Percentiles rank a stretch among this genome's conserved stretches.
phyloP scores from a whole-genome alignment of 2,113 vertebrate genomes.

The Pollimyrus isidori region DNA sequence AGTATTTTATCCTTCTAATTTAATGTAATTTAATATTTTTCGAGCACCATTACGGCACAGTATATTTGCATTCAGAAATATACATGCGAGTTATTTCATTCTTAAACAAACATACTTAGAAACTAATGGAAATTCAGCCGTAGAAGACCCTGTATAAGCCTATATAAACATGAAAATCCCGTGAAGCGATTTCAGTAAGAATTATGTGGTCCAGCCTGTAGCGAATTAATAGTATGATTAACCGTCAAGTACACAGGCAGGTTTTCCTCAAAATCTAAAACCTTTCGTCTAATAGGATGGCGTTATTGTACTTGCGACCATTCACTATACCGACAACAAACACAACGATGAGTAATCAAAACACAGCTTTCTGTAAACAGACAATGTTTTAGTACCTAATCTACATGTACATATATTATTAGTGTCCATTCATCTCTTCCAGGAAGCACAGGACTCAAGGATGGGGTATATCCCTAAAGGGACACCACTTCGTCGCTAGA shows the following conservation, averaged over 20 bases:
- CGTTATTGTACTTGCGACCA: background rate
- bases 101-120: background rate
- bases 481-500: background rate
- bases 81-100: background rate
- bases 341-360: background rate
- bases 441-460: background rate
- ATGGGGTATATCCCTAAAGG: background rate
- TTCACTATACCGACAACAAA: background rate
- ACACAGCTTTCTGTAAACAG: background rate
- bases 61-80: background rate
- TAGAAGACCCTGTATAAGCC: background rate
- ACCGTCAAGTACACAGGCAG: background rate
- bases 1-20: background rate
- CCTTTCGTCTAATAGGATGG: background rate
- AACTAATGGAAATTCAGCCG: background rate
- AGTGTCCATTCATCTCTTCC: background rate
- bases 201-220: background rate
- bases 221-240: background rate
- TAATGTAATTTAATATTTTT: background rate
- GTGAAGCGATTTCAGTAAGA: background rate
- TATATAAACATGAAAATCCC: background rate
- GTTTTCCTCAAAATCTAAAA: background rate
- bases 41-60: background rate
- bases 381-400: background rate
- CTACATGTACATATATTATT: background rate